Conservation (phyloP, 2,888 invertebrate species). For the Bombyx huttoni region DNA sequence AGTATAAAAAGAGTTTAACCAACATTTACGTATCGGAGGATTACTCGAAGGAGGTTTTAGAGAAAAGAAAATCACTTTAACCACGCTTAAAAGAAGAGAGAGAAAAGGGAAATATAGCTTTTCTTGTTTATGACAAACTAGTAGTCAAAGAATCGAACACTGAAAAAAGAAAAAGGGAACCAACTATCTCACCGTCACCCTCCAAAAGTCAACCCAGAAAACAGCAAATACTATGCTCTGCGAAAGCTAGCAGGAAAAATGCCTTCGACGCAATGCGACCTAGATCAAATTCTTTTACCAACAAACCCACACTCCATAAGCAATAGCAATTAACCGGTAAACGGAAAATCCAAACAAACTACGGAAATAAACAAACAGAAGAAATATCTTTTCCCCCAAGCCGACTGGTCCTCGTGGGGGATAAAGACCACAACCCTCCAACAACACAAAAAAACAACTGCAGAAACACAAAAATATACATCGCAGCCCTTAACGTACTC, state of each 20-base stretch:
- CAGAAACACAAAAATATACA: slow-evolving; percentile 6
- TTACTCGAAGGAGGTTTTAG: slow-evolving; percentile 12
- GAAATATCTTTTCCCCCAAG: slow-evolving; percentile 12
- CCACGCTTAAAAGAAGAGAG: slow-evolving; percentile 10
- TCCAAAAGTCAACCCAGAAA: slow-evolving; percentile 4
- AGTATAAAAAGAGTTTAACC: slow-evolving; percentile 12
- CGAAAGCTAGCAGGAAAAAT: slow-evolving; percentile 6
- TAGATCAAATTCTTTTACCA: slow-evolving; percentile 1
- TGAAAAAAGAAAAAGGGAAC: slow-evolving; percentile 6
- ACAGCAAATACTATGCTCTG: slow-evolving; percentile 5
- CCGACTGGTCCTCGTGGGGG: slow-evolving; percentile 16
- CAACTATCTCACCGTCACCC: slow-evolving; percentile 4
- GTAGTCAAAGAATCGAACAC: slow-evolving; percentile 7
- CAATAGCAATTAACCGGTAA: slow-evolving; percentile 1
- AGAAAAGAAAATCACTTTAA: slow-evolving; percentile 10
- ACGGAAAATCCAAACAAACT: slow-evolving; percentile 1
- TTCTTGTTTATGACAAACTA: slow-evolving; percentile 11
- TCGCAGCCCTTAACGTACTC: slow-evolving; percentile 9
- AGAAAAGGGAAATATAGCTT: slow-evolving; percentile 13
- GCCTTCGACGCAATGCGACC: slow-evolving; percentile 5
- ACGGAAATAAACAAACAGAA: slow-evolving; percentile 2
- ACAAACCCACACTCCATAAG: neutral
- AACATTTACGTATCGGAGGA: slow-evolving; percentile 11
- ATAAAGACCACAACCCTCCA: slow-evolving; percentile 12
- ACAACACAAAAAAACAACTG: slow-evolving; percentile 6